Evolutionary conservation across 2,113 vertebrate species (phyloP).

Genomic region (Hemicordylus capensis): DNA sequence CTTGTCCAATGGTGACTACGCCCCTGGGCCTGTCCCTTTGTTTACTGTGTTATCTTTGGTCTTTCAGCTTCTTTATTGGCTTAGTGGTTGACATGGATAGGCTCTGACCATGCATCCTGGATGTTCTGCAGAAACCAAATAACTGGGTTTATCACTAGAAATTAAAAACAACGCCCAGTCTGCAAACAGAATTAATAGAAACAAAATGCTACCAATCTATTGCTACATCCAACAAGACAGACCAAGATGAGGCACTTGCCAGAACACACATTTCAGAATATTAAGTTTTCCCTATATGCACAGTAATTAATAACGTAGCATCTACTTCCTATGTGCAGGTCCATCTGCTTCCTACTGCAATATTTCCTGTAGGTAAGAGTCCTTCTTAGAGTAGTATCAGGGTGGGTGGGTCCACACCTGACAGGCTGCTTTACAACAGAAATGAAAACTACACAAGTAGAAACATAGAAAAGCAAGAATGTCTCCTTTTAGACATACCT

Average conservation of each 20-base stretch:
- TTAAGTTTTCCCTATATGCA: conserved; percentile 71
- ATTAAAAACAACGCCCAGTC: background rate
- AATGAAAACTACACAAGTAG: background rate
- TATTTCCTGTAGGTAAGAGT: conserved; percentile 73
- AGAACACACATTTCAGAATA: conserved; percentile 66
- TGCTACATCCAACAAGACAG: background rate
- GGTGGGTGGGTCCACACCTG: conserved; percentile 70
- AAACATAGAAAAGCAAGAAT: background rate
- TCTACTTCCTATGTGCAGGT: conserved; percentile 74
- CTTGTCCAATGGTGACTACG: no score
- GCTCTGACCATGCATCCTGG: background rate
- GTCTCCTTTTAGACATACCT: background rate
- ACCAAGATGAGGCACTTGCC: background rate
- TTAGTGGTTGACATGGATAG: background rate
- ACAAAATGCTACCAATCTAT: background rate
- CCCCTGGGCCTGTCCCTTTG: no score
- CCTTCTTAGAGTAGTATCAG: conserved; percentile 42
- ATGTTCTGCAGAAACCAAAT: background rate
- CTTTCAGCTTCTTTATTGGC: background rate
- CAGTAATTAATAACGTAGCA: conserved; percentile 79
- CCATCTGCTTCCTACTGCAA: conserved; percentile 79
- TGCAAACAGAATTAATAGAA: background rate
- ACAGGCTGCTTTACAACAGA: conserved; percentile 5
- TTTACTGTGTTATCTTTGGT: background rate
- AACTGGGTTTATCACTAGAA: background rate